Evolutionary conservation across 2,888 invertebrate genomes (phyloP), one percentile per base, ranked within the genome.

Genomic region (Yponomeuta sedellus): DNA sequence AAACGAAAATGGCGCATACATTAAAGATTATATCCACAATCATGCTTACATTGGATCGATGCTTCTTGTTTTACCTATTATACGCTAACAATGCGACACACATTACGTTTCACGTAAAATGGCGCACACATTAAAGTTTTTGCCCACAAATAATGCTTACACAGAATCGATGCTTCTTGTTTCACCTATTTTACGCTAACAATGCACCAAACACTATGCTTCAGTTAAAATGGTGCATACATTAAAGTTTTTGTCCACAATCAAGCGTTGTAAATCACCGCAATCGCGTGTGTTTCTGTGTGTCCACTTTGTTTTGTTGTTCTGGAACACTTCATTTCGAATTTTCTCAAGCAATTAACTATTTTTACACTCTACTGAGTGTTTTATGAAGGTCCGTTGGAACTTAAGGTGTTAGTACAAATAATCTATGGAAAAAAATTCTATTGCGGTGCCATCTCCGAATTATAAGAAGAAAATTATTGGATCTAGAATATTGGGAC

Each of bases 211-310:
- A 58, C 58, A 58, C 44, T 44, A 58, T 28, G 28, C 16, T 61
- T 61, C n/a, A 34, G n/a, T 16, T 34, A 39, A 61, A 61, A 28
- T 34, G 19, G 34, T 16, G 34, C 39, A 61, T 34, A 61, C 34
- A n/a, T 61, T 34, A 28, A 34, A 34, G 61, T 61, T 61, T 61
- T 61, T 61, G 61, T 61, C 61, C 61, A 61, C 61, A 61, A 61
- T 28, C 61, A 61, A n/a, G 34, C 16, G 34, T n/a, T 34, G 34
- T 61, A 61, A 61, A 61, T 61, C 61, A 34, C 61, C 25, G 34
- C 61, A 34, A 34, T 61, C 34, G 28, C 61, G 34, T 20, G 34
- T 8, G 34, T 61, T 61, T 25, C 16, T 34, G n/a, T 28, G 44
- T 44, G 61, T 61, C 28, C 61, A 61, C 61, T 25, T 25, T 25